These are phyloP conservation scores for Rhinella marina DNA, from an alignment of 2,797 vertebrate genomes.

Conservation along the genomic window DNA sequence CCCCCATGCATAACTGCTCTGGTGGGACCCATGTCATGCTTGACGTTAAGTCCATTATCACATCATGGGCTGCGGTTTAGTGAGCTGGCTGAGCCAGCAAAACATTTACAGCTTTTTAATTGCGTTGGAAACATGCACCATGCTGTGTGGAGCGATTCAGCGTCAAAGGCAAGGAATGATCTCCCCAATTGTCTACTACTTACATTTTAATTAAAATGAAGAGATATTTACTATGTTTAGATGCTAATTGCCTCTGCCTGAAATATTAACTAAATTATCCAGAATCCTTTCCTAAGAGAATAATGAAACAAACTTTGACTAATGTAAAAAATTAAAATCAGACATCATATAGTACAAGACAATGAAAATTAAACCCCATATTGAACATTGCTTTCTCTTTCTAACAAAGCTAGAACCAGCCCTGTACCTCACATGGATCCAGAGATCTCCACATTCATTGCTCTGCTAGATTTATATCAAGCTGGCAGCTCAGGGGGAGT, in stretches of 20 bases:
- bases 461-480: no score
- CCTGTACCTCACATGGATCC: no score
- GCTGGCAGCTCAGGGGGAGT: no score
- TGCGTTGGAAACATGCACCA: slow-evolving; percentile 39
- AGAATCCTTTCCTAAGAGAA: background rate
- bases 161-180: slow-evolving; percentile 37
- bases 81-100: slow-evolving; percentile 37
- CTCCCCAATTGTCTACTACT: slow-evolving; percentile 46
- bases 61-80: slow-evolving; percentile 20
- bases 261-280: slow-evolving; percentile 11
- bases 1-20: background rate
- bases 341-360: background rate
- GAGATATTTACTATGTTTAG: slow-evolving; percentile 7
- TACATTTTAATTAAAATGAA: slow-evolving; percentile 61
- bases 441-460: no score
- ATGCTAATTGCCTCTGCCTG: slow-evolving; percentile 22
- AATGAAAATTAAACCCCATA: no score
- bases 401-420: no score
- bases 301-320: background rate
- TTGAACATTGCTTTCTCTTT: no score
- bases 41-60: slow-evolving; percentile 23
- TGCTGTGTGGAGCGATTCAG: slow-evolving; percentile 25
- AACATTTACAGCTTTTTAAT: slow-evolving; percentile 59
- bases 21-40: background rate
- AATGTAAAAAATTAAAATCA: background rate